These are phyloP conservation scores for Zonitis immaculata DNA, from an alignment of 2,888 invertebrate genomes.

Conservation along the genomic window DNA sequence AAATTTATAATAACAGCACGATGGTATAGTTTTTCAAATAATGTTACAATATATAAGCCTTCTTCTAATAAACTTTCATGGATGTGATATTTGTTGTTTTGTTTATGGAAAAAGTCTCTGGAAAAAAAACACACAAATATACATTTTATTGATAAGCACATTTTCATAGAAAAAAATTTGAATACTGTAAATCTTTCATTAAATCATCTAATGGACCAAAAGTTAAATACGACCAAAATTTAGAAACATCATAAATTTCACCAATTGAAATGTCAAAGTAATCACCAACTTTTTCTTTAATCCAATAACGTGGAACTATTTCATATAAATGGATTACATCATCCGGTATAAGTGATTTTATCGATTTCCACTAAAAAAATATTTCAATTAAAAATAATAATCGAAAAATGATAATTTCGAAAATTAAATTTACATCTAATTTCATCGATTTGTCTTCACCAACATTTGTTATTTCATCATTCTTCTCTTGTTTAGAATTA, in stretches of 20 bases:
- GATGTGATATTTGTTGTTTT: conserved; percentile 23
- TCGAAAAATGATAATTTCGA: neutral
- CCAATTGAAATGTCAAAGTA: conserved; percentile 48
- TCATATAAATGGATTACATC: conserved; percentile 31
- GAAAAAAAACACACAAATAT: no score
- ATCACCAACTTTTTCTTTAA: conserved; percentile 23
- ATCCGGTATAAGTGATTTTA: conserved; percentile 24
- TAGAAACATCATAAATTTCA: conserved; percentile 56
- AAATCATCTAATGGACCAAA: conserved; percentile 47
- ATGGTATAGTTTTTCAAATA: conserved; percentile 53
- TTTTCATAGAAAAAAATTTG: no score
- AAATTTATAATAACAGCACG: conserved; percentile 51
- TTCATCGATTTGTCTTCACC: neutral
- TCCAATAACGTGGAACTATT: conserved; percentile 27
- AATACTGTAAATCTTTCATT: conserved; percentile 55
- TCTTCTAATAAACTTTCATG: conserved; percentile 27
- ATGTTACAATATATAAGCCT: conserved; percentile 51
- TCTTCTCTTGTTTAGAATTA: conserved; percentile 9
- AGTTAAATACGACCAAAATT: conserved; percentile 54
- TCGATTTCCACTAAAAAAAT: conserved; percentile 24
- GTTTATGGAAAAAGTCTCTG: conserved; percentile 24
- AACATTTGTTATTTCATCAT: conserved; percentile 4
- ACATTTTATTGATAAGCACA: no score
- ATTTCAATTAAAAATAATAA: neutral
- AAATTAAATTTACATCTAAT: neutral